Evolutionary conservation across 2,797 vertebrate species (phyloP).

Genomic region (Helicolenus hilgendorfi): DNA sequence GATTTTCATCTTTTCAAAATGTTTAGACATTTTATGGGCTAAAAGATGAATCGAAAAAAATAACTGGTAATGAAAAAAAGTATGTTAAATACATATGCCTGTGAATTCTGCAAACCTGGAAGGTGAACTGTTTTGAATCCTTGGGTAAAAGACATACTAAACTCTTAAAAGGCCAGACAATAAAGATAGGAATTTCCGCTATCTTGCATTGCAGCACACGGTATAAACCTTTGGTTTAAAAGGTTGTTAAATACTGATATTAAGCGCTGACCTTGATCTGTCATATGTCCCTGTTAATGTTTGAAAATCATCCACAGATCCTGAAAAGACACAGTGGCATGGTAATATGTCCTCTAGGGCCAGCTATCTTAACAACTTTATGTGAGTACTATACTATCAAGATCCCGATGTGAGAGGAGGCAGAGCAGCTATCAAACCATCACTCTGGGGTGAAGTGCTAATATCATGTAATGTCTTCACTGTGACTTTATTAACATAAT

Average conservation of each 20-base stretch:
- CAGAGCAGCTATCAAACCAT: slow-evolving; percentile 88
- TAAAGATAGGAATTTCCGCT: neutral
- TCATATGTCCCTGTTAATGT: slow-evolving; percentile 3
- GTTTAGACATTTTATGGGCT: neutral
- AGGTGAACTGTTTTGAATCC: neutral
- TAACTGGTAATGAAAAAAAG: neutral
- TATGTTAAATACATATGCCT: neutral
- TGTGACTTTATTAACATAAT: slow-evolving; percentile 92
- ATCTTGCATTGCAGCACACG: neutral
- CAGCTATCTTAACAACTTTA: slow-evolving; percentile 59
- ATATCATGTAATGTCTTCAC: slow-evolving; percentile 88
- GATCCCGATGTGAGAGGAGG: slow-evolving; percentile 89
- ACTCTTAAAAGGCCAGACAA: slow-evolving; percentile 1
- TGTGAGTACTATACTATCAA: slow-evolving; percentile 17
- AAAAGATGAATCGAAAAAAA: neutral
- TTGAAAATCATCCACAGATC: neutral
- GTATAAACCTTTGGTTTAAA: neutral
- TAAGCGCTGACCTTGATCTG: slow-evolving; percentile 25
- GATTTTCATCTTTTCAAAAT: neutral
- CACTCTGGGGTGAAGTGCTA: slow-evolving; percentile 89
- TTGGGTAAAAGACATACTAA: neutral
- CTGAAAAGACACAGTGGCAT: slow-evolving; percentile 4
- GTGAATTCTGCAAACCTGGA: neutral
- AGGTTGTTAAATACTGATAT: neutral
- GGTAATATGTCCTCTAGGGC: slow-evolving; percentile 70